Evolutionary conservation across 2,797 vertebrate species (phyloP), one percentile per base, ranked within the genome.

Genomic region (Hozukius guyotensis): DNA sequence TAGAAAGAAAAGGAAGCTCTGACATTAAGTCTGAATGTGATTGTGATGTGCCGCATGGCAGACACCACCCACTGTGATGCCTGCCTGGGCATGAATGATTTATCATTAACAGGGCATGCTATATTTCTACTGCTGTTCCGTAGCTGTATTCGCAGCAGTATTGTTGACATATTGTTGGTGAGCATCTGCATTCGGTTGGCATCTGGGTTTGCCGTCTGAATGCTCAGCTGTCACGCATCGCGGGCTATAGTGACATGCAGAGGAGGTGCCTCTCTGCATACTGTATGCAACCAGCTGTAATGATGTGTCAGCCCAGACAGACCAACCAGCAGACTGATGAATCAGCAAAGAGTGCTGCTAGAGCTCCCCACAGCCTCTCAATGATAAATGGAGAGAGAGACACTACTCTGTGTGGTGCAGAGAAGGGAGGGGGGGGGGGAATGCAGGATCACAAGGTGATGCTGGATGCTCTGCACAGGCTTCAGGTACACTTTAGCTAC

Each of bases 261-360:
- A 75, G 66, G 83, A 85, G 81, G 79, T 57, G 73, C 68, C 65
- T 65, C 72, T 66, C 70, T 87, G 87, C 87, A 87, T 83, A 79
- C 75, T 82, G 69, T 63, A 80, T 78, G 68, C 27, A 79, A 36
- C 63, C 42, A 27, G 70, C 75, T 73, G 85, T 57, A 80, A 72
- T 68, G 81, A 87, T 81, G 89, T 87, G 92, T 92, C 93, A 90
- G 87, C 75, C 64, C 59, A 89, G 88, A 91, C 88, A 69, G 75
- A 72, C 61, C 65, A 70, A 72, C 82, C 70, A 83, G 87, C 80
- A 92, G 89, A 90, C 74, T 92, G 93, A 94, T 94, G 92, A 93
- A 72, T 95, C 93, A 95, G 93, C 93, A 92, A 67, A 65, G 38
- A 88, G 61, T 61, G 78, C 64, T 66, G 81, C 65, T 61, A 29